Evolutionary conservation across 2,113 vertebrate genomes (phyloP).

Genomic region (Cavia aperea): DNA sequence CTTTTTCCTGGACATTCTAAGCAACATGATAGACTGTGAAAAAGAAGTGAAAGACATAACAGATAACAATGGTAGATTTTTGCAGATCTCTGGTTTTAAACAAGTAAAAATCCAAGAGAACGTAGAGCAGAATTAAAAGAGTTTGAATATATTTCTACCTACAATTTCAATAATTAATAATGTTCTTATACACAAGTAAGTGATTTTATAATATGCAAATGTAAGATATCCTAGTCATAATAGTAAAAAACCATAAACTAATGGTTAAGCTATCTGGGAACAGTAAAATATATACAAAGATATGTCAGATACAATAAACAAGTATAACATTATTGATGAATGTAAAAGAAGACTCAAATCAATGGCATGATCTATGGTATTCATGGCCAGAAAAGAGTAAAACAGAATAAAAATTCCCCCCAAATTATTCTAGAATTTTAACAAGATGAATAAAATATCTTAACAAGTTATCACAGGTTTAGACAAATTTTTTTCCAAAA

Average conservation of each 20-base stretch:
- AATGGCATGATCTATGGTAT: neutral
- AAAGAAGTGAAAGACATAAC: neutral
- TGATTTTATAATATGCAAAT: neutral
- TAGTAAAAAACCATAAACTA: neutral
- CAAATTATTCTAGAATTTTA: neutral
- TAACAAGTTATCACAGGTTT: neutral
- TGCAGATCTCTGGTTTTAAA: neutral
- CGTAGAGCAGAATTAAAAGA: neutral
- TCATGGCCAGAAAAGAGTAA: neutral
- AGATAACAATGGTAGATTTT: neutral
- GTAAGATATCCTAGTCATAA: neutral
- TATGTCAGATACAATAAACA: neutral
- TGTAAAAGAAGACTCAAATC: neutral
- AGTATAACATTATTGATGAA: neutral
- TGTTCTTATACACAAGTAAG: neutral
- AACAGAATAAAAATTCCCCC: neutral
- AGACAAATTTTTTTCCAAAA: neutral
- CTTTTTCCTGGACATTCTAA: neutral
- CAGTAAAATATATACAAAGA: neutral
- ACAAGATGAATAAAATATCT: conserved; percentile 2
- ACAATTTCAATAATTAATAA: neutral
- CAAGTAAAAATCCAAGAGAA: neutral
- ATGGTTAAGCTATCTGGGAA: neutral
- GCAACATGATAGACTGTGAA: neutral
- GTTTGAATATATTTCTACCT: neutral